phyloP scores from a whole-genome alignment of 2,888 invertebrate species.

The Nemoura dubitans region DNA sequence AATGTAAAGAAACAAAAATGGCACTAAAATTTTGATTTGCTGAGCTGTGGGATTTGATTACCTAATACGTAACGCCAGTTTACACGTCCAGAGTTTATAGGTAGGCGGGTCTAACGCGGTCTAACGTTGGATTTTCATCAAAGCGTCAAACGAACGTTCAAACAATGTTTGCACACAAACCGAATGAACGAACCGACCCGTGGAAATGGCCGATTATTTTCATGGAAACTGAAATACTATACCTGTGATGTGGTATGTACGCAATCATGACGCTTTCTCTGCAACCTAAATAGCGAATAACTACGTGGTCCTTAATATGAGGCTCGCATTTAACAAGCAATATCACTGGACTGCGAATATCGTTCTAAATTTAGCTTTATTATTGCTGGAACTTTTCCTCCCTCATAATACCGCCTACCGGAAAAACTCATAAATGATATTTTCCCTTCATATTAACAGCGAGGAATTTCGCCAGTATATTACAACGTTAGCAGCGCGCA shows the following conservation, averaged over 20 bases:
- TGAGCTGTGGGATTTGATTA: background rate
- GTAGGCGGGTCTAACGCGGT: background rate
- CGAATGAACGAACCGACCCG: background rate
- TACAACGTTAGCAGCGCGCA: background rate
- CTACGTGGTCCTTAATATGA: background rate
- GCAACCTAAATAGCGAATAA: background rate
- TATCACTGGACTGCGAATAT: background rate
- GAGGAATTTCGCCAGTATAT: background rate
- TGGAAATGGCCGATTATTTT: background rate
- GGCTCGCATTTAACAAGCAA: background rate
- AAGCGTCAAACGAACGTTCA: background rate
- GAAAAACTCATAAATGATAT: background rate
- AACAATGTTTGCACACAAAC: background rate
- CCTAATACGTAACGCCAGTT: background rate
- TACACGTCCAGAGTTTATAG: background rate
- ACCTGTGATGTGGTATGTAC: no score
- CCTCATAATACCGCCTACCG: background rate
- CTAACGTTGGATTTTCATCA: background rate
- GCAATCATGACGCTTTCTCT: background rate
- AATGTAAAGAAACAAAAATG: no score
- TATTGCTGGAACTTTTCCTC: background rate
- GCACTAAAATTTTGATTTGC: background rate
- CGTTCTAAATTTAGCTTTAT: background rate
- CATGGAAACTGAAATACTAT: background rate
- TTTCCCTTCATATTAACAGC: background rate